Evolutionary conservation across 2,113 vertebrate species (phyloP).

Genomic region (Synodontis membranacea): DNA sequence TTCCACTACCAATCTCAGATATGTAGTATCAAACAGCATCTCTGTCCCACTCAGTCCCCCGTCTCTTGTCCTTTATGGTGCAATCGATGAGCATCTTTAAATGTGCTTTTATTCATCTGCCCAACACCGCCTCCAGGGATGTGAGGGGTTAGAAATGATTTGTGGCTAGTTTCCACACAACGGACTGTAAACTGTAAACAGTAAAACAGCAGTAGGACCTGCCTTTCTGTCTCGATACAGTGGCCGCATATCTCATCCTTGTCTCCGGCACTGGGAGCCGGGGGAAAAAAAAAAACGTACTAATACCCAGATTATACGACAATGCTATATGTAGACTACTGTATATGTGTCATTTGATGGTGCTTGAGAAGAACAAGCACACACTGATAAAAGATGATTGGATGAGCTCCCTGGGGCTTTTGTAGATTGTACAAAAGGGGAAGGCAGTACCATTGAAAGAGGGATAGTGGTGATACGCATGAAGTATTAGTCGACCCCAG

Average conservation of each 20-base stretch:
- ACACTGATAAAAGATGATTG: conserved; percentile 44
- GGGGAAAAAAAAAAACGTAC: not conserved
- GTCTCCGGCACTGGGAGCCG: not conserved
- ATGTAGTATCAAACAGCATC: not conserved
- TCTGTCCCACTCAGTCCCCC: not conserved
- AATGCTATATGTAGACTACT: not conserved
- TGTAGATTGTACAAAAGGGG: conserved; percentile 35
- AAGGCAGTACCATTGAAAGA: conserved; percentile 18
- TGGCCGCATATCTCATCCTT: not conserved
- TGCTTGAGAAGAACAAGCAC: conserved; percentile 26
- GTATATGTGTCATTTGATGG: not conserved
- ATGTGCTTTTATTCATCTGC: not conserved
- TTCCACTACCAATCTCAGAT: not conserved
- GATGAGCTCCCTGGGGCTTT: not conserved
- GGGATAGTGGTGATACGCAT: conserved; percentile 55
- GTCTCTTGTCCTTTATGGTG: conserved; percentile 3
- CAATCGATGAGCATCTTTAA: conserved; percentile 24
- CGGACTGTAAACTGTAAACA: not conserved
- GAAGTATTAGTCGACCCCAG: conserved; percentile 73
- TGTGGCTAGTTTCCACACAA: not conserved
- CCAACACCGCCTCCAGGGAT: not conserved
- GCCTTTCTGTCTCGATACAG: not conserved
- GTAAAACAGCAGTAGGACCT: not conserved
- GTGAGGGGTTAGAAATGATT: not conserved
- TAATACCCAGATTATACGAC: not conserved